phyloP scores from a whole-genome alignment of 1,140 invertebrate species.

The Paramacrobiotus metropolitanus region DNA sequence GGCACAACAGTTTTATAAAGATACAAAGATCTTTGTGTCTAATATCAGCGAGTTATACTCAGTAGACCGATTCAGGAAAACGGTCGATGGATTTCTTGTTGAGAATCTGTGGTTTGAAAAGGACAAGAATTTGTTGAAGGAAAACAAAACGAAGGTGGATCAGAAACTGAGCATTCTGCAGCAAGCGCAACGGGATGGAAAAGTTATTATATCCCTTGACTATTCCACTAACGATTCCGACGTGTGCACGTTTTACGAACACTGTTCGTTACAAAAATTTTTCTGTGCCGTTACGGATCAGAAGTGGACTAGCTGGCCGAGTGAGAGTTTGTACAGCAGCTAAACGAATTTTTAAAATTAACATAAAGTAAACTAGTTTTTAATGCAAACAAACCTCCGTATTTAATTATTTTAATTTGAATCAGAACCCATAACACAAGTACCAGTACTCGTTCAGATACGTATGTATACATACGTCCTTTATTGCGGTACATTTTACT shows the following conservation, averaged over 20 bases:
- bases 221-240: background rate
- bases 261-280: background rate
- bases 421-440: too few relatives aligned
- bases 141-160: too few relatives aligned
- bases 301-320: too few relatives aligned
- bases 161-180: too few relatives aligned
- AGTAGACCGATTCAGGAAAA: background rate
- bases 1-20: background rate
- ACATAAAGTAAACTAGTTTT: too few relatives aligned
- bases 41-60: background rate
- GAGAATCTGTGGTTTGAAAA: background rate
- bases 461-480: too few relatives aligned
- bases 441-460: too few relatives aligned
- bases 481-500: too few relatives aligned
- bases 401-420: too few relatives aligned
- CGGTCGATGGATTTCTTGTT: background rate
- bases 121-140: background rate
- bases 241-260: conserved; percentile 1
- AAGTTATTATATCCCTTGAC: background rate
- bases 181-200: background rate
- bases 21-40: background rate
- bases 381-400: too few relatives aligned
- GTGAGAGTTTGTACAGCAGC: too few relatives aligned
- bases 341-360: too few relatives aligned
- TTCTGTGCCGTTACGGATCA: background rate